These are phyloP conservation scores for Corvus cornix DNA, from an alignment of 2,113 vertebrate genomes.

Conservation along the genomic window DNA sequence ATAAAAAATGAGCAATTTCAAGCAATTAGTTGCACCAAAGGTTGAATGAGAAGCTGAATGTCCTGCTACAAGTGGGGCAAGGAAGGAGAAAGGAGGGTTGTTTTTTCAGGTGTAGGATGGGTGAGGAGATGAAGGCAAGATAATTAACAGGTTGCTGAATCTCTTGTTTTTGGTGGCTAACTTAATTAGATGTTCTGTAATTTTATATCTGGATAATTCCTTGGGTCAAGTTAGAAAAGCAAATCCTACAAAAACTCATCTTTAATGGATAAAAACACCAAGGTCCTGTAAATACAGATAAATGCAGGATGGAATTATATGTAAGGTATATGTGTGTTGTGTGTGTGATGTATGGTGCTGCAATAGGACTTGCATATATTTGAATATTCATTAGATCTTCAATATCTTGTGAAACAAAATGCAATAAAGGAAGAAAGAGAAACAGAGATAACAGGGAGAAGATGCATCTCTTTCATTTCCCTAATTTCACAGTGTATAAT, in stretches of 20 bases:
- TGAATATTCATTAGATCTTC: slow-evolving; percentile 57
- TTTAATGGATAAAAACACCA: neutral
- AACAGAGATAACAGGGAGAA: slow-evolving; percentile 44
- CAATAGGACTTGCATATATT: slow-evolving; percentile 20
- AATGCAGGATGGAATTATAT: neutral
- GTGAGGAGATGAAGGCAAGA: neutral
- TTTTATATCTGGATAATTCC: neutral
- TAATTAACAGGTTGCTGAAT: neutral
- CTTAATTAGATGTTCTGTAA: neutral
- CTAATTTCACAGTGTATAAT: slow-evolving; percentile 30
- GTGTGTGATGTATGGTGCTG: neutral
- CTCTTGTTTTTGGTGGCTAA: neutral
- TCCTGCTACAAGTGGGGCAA: neutral
- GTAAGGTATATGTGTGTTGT: neutral
- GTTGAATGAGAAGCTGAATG: neutral
- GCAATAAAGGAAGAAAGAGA: slow-evolving; percentile 38
- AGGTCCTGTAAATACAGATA: neutral
- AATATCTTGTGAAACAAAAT: slow-evolving; percentile 40
- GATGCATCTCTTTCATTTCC: slow-evolving; percentile 45
- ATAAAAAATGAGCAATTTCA: neutral
- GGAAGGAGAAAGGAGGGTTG: neutral
- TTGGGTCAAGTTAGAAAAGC: neutral
- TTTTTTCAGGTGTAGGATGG: neutral
- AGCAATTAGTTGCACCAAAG: slow-evolving; percentile 14
- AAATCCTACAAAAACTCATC: neutral